phyloP scores from a whole-genome alignment of 2,113 vertebrate genomes.

The Erpornis zantholeuca region DNA sequence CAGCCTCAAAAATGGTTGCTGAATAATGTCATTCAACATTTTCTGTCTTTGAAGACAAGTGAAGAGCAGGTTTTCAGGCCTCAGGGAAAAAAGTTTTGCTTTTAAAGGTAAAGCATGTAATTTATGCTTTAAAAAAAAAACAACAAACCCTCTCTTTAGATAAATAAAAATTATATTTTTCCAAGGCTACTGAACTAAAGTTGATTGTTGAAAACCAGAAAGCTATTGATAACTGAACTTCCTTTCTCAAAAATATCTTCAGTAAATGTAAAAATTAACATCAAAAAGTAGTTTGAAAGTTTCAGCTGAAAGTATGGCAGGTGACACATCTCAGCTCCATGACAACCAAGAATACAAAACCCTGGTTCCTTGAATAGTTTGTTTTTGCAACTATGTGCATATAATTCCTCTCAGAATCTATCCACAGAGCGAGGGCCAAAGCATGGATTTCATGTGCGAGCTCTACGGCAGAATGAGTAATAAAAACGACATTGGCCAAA shows the following conservation, averaged over 20 bases:
- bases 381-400: not conserved
- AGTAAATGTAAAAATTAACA: not conserved
- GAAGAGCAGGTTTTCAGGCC: not conserved
- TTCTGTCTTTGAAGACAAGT: not conserved
- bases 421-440: not conserved
- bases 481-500: not conserved
- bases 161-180: not conserved
- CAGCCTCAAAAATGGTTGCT: not conserved
- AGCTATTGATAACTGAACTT: not conserved
- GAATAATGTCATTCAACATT: not conserved
- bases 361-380: not conserved
- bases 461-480: not conserved
- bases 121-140: not conserved
- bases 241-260: not conserved
- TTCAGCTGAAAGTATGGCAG: not conserved
- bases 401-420: not conserved
- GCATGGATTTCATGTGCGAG: not conserved
- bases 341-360: not conserved
- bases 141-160: not conserved
- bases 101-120: not conserved
- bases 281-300: not conserved
- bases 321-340: not conserved
- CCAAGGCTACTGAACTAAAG: not conserved
- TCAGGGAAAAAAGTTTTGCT: rapidly evolving
- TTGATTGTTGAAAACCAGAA: not conserved